Evolutionary conservation across 2,888 invertebrate genomes (phyloP), one percentile per base, ranked within the genome.

Genomic region (Pristionchus arcanus): DNA sequence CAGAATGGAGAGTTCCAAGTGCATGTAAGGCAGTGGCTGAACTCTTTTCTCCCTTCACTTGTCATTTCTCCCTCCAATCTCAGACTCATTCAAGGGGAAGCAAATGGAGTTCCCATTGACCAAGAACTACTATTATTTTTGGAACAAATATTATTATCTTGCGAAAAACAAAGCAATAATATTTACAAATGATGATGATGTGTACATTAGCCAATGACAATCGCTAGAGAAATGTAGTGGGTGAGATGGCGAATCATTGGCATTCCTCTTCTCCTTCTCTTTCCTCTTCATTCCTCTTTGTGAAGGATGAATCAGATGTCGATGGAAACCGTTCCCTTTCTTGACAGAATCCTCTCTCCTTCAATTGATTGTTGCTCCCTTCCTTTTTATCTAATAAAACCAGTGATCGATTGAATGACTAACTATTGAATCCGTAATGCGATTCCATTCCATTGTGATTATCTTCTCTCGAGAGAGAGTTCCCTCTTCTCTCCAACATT

Each of bases 381-480:
- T 49, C 25, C 21, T 74, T 74, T 74, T 37, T 37, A 21, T 21
- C 21, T n/a, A 81, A 2, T 19, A 53, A 34, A 49, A 81, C 28
- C 15, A n/a, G 25, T 7, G 49, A 81, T 81, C 81, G 81, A 81
- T 81, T 2, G 81, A 15, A 25, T 81, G 81, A 81, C 81, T 81
- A 53, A 81, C 81, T 49, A 49, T 37, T 37, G 37, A 31, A 34
- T 81, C 81, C 49, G 81, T 81, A 81, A 81, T 81, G 81, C 49
- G 49, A 81, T 81, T 49, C 81, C 81, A 81, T 81, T 49, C 81
- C 81, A 81, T 81, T 81, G 81, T 81, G 81, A 81, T 81, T 81
- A 49, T 31, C 28, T 34, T 83, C 34, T 59, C 31, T 55, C 59
- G 42, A 42, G 42, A 42, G 31, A 55, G 55, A 84, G 55, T 84